Evolutionary conservation across 2,113 vertebrate genomes (phyloP), one percentile per base, ranked within the genome.

Genomic region (Echinops telfairi): DNA sequence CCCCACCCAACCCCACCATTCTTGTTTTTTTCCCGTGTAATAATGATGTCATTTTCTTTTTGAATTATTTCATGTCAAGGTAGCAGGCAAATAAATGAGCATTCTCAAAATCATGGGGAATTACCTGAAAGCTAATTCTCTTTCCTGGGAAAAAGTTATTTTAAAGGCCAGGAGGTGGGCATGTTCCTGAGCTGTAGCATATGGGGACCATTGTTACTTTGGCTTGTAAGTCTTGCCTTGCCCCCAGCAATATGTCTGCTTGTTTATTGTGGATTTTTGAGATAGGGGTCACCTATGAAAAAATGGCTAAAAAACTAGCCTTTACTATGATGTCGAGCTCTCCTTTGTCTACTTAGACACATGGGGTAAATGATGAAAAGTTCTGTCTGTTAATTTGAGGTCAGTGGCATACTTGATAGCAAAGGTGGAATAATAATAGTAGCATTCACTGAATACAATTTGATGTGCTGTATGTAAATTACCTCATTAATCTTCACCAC

Each of bases 401-500:
- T 57, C 40, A 84, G 58, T 58, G 3, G 60, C 84, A 60, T 38
- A 29, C 20, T 53, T 71, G 33, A 31, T 73, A 83, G 22, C 53
- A 14, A 83, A 78, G 25, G 5, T 33, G 36, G 25, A 79, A 31
- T 68, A 70, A 81, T 40, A 89, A 81, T 23, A 73, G 23, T 27
- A 92, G 78, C 33, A 77, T 81, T 84, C 68, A 68, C 27, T 68
- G 43, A 88, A 20, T 53, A 53, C 79, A 43, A n/a, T 76, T 73
- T 76, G 19, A 68, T 29, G 75, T 62, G 47, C 40, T 80, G 79
- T 92, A 47, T 92, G 40, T 20, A 57, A 4, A 33, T 38, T 62
- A 79, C 70, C 76, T 94, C 66, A 88, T 88, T 83, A 92, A n/a
- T 76, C 36, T 36, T 76, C 40, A 80, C 6, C 58, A 73, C 9